A percentile compares a stretch with the other conserved stretches of the same genome.
phyloP scores from a whole-genome alignment of 2,113 vertebrate genomes.

The Noctilio leporinus region DNA sequence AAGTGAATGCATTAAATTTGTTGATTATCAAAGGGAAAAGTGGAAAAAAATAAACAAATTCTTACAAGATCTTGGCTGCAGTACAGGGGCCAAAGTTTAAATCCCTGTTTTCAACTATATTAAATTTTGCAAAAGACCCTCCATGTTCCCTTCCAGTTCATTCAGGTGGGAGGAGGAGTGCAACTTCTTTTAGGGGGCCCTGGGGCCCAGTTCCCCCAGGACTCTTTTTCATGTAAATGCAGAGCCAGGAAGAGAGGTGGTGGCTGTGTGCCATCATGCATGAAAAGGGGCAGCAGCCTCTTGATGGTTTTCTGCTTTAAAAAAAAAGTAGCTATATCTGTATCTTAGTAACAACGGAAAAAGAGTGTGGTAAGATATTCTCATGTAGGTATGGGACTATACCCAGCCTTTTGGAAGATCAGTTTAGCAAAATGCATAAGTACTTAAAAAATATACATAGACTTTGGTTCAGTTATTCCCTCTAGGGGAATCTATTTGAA shows the following conservation, averaged over 20 bases:
- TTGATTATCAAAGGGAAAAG: conserved; percentile 58
- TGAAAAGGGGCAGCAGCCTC: neutral
- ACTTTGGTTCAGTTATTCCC: neutral
- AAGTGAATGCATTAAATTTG: conserved; percentile 48
- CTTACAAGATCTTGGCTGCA: conserved; percentile 36
- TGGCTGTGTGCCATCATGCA: neutral
- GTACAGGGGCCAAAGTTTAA: conserved; percentile 26
- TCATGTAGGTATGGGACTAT: neutral
- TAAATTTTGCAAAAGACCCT: neutral
- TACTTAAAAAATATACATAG: neutral
- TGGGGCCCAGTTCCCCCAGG: neutral
- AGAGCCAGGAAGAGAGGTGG: neutral
- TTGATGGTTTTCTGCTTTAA: neutral
- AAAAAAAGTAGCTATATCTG: neutral
- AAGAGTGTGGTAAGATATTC: neutral
- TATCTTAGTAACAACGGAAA: neutral
- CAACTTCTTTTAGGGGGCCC: neutral
- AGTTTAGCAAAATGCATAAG: neutral
- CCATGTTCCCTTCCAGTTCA: neutral
- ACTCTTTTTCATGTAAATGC: neutral
- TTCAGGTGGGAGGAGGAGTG: neutral
- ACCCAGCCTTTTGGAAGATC: neutral
- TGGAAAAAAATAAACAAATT: conserved; percentile 57
- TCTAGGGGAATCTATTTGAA: neutral
- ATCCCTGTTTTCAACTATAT: neutral